Conservation (phyloP, 2,888 invertebrate species). For the Neuroscelio doddi region DNA sequence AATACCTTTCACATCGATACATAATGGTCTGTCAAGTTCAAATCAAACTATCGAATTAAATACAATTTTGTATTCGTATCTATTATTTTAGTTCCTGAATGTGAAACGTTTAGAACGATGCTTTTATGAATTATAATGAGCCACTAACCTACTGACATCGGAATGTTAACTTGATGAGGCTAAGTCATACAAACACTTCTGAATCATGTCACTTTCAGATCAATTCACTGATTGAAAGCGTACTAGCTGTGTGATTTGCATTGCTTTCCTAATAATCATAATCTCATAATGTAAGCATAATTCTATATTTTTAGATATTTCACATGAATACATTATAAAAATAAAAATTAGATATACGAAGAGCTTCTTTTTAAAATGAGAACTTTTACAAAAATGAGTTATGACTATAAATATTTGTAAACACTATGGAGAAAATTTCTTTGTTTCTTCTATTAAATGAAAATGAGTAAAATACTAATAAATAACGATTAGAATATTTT, state of each 20-base stretch:
- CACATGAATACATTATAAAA: too few species aligned
- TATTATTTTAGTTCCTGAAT: constrained; percentile 34
- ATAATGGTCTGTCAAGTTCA: constrained; percentile 10
- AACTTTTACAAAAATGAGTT: too few species aligned
- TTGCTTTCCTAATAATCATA: constrained; percentile 4
- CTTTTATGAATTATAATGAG: constrained; percentile 26
- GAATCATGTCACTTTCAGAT: constrained; percentile 41
- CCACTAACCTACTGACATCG: constrained; percentile 29
- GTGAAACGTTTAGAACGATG: constrained; percentile 27
- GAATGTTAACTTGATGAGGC: constrained; percentile 28
- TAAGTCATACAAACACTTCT: constrained; percentile 17
- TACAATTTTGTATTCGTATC: constrained; percentile 16
- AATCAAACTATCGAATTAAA: constrained; percentile 30
- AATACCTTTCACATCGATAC: constrained; percentile 1
- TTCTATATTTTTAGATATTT: too few species aligned
- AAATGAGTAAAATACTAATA: too few species aligned
- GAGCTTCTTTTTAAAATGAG: too few species aligned
- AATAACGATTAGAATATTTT: too few species aligned
- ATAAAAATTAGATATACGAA: too few species aligned
- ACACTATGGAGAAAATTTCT: too few species aligned
- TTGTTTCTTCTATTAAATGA: too few species aligned
- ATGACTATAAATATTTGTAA: too few species aligned
- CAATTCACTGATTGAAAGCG: constrained; percentile 24
- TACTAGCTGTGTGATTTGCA: constrained; percentile 8
- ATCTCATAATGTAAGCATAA: too few species aligned